Conservation (phyloP, 2,888 invertebrate species). For the Caenorhabditis zanzibari region DNA sequence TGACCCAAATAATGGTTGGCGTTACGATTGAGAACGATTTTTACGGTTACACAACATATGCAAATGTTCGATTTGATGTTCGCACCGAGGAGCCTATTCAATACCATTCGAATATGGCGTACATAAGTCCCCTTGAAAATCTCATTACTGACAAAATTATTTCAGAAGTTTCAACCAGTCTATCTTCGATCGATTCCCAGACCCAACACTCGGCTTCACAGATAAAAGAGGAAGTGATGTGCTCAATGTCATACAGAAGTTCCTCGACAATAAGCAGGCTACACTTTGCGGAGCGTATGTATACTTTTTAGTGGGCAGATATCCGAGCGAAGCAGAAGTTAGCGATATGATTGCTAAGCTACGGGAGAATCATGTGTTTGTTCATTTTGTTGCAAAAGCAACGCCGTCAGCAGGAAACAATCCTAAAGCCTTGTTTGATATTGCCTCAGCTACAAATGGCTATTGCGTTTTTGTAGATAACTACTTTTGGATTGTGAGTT, state of each 20-base stretch:
- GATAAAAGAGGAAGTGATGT: background rate
- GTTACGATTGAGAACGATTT: background rate
- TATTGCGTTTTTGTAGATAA: background rate
- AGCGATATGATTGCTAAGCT: background rate
- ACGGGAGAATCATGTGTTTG: background rate
- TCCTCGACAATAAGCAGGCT: background rate
- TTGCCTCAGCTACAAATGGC: background rate
- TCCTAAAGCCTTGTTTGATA: background rate
- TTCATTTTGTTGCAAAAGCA: background rate
- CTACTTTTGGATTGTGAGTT: too few species aligned
- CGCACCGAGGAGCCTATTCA: background rate
- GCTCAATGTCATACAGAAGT: background rate
- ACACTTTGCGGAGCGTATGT: background rate
- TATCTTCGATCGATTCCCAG: background rate
- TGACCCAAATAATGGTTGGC: too few species aligned
- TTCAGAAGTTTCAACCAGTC: background rate
- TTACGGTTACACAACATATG: background rate
- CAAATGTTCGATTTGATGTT: background rate
- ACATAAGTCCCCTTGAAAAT: background rate
- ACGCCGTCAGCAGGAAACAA: background rate
- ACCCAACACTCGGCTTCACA: background rate
- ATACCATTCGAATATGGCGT: too few species aligned
- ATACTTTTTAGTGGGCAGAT: background rate
- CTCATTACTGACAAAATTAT: background rate
- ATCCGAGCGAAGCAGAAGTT: background rate